phyloP scores from a whole-genome alignment of 2,797 vertebrate genomes.

The Mus caroli region DNA sequence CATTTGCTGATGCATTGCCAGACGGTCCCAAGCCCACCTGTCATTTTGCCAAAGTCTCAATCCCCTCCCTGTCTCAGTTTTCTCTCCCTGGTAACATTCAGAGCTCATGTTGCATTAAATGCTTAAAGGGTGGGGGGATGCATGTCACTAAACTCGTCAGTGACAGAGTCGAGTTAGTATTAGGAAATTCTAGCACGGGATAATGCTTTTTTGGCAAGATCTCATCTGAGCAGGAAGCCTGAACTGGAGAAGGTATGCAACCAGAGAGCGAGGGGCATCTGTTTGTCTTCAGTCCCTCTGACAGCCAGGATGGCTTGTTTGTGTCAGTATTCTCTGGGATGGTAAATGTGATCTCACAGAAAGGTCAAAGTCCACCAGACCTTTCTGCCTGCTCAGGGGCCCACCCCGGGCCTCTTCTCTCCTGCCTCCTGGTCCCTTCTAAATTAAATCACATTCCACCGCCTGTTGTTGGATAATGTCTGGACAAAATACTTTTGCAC shows the following conservation, averaged over 20 bases:
- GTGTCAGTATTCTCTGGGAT: constrained; percentile 68
- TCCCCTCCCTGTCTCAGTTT: constrained; percentile 74
- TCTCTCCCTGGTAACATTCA: constrained; percentile 75
- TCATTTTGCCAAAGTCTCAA: constrained; percentile 79
- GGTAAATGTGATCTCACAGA: constrained; percentile 46
- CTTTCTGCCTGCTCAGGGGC: not conserved
- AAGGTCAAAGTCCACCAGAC: constrained; percentile 54
- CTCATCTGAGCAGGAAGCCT: constrained; percentile 87
- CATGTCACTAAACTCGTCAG: constrained; percentile 81
- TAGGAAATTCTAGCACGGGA: constrained; percentile 85
- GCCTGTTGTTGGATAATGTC: constrained; percentile 68
- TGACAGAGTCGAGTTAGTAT: constrained; percentile 85
- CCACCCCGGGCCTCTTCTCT: not conserved
- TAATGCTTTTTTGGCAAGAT: constrained; percentile 86
- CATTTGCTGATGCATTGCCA: not conserved
- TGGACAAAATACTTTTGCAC: constrained; percentile 65
- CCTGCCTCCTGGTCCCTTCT: constrained; percentile 39
- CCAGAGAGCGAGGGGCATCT: constrained; percentile 81
- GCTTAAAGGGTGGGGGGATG: constrained; percentile 51
- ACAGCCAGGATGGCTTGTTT: constrained; percentile 83
- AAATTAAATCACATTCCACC: constrained; percentile 75
- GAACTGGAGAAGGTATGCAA: constrained; percentile 84
- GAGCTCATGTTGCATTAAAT: constrained; percentile 80
- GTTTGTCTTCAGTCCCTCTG: constrained; percentile 85
- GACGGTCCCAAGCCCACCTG: constrained; percentile 75